Base-by-base conservation (phyloP, 2,113 vertebrate species). In the Silurus asotus region DNA sequence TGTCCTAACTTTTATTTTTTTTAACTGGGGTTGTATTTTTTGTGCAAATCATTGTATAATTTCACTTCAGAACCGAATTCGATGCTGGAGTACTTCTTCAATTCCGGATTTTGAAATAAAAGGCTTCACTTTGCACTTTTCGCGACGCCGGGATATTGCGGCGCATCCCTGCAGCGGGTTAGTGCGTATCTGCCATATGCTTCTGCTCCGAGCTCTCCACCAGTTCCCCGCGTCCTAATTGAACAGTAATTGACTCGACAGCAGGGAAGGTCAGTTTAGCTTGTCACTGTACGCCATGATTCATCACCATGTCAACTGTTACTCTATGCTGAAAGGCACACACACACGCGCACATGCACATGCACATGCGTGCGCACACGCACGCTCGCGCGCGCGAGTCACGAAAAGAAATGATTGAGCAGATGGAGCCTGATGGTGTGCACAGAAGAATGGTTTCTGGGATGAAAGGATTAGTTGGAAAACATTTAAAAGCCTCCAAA, bases 181-280 rank as follows among this genome's bases (percentile, higher is more conserved):
- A 59, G 6, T 7, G 77, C 15, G 65, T 14, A 70, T 37, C 70
- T 64, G 81, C 83, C 86, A 87, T 77, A 88, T 76, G 75, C 81
- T 77, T 88, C 59, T 87, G 84, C 83, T 64, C 51, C 81, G 14
- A 37, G 37, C 74, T 23, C 77, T 79, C 45, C 81, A 82, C 49
- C 85, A 85, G 87, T 74, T 53, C 17, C 76, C 56, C 55, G 58
- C 58, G 81, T 76, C 86, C 83, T 90, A 88, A 90, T 88, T 90
- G 89, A 87, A 88, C 86, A 83, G 81, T 88, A 88, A 90, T 90
- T 90, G 87, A 90, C 87, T 88, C 75, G 67, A 87, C 89, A 87
- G 89, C 86, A 88, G 89, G 83, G 83, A 87, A 88, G 87, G 89
- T 90, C 89, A 90, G 87, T 77, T 86, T 84, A 81, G 86, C 78